Evolutionary conservation across 2,888 invertebrate genomes (phyloP).

Genomic region (Baccha elongata): DNA sequence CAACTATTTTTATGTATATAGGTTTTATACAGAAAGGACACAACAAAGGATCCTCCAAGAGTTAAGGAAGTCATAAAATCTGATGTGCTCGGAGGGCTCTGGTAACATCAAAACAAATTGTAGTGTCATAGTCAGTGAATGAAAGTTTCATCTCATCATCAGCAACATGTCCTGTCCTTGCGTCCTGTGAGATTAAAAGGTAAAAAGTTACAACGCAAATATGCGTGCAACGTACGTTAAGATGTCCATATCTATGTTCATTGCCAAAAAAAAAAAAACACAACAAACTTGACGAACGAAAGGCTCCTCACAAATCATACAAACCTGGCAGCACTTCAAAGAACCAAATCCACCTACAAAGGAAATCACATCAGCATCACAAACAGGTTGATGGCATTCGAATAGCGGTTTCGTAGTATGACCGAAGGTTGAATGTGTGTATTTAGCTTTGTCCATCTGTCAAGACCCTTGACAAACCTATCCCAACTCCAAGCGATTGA

Average conservation of each 20-base stretch:
- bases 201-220: conserved; percentile 44
- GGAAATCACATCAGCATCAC: conserved; percentile 31
- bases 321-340: conserved; percentile 37
- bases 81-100: too few species aligned
- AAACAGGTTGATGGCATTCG: conserved; percentile 56
- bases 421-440: conserved; percentile 9
- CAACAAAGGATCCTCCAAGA: not conserved
- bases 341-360: conserved; percentile 41
- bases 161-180: conserved; percentile 18
- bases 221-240: conserved; percentile 4
- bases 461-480: conserved; percentile 22
- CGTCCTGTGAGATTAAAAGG: conserved; percentile 41
- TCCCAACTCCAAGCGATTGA: conserved; percentile 12
- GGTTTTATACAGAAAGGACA: not conserved
- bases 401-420: conserved; percentile 10
- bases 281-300: conserved; percentile 38
- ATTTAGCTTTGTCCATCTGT: conserved; percentile 35
- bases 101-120: conserved; percentile 31
- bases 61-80: not conserved
- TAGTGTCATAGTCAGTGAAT: conserved; percentile 57
- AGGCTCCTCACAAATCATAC: conserved; percentile 52
- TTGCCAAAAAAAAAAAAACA: not conserved
- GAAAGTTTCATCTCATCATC: conserved; percentile 53
- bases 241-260: conserved; percentile 5
- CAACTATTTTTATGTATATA: not conserved